phyloP scores from a whole-genome alignment of 2,888 invertebrate species.

The Peribatodes rhomboidaria region DNA sequence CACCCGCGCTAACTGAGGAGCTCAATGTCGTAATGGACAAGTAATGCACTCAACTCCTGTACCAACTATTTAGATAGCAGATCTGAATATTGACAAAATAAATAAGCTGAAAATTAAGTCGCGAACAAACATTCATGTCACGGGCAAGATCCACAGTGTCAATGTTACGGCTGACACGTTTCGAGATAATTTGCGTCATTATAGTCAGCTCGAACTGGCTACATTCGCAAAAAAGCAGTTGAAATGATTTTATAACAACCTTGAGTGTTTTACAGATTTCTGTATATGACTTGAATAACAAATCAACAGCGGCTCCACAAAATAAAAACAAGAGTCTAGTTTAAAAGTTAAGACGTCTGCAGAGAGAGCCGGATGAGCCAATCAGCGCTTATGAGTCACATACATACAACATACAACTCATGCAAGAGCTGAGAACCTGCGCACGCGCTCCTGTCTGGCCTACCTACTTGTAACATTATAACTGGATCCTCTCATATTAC shows the following conservation, averaged over 20 bases:
- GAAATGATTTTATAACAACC: conserved; percentile 4
- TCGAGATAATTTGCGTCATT: conserved; percentile 31
- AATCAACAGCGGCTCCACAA: conserved; percentile 38
- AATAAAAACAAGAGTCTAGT: conserved; percentile 59
- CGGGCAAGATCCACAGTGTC: conserved; percentile 28
- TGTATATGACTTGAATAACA: conserved; percentile 12
- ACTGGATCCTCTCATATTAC: conserved; percentile 38
- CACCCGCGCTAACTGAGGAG: conserved; percentile 40
- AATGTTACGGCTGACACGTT: conserved; percentile 31
- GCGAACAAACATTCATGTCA: conserved; percentile 20
- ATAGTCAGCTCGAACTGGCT: conserved; percentile 11
- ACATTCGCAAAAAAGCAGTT: conserved; percentile 5
- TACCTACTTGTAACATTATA: conserved; percentile 60
- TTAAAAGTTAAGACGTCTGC: conserved; percentile 74
- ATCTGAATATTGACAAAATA: conserved; percentile 20
- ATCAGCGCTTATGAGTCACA: conserved; percentile 80
- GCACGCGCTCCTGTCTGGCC: conserved; percentile 56
- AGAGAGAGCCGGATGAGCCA: conserved; percentile 81
- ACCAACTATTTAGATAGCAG: conserved; percentile 17
- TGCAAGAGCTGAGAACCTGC: conserved; percentile 56
- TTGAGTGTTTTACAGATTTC: conserved; percentile 1
- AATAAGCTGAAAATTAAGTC: conserved; percentile 23
- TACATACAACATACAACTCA: conserved; percentile 49
- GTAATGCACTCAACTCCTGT: conserved; percentile 14
- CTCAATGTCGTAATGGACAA: conserved; percentile 28